Conservation (phyloP, 2,113 vertebrate genomes). For the Calypte anna region DNA sequence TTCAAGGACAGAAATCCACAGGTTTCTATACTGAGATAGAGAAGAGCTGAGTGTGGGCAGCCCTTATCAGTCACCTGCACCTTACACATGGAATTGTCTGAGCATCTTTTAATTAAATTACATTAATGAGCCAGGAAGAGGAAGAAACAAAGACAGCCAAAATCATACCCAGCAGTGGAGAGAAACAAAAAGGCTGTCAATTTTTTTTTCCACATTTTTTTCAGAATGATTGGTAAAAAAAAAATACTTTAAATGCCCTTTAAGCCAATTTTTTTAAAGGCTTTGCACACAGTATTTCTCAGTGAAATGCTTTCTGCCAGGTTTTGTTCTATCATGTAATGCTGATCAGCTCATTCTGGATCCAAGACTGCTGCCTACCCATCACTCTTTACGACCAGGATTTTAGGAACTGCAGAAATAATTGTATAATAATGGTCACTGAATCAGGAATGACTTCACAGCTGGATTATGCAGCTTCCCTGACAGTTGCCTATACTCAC, state of each 20-base stretch:
- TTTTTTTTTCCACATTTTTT: not conserved
- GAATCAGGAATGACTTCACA: constrained; percentile 30
- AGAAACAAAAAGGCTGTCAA: not conserved
- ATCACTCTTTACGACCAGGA: not conserved
- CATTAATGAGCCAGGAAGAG: not conserved
- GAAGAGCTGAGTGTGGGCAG: not conserved
- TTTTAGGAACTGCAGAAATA: constrained; percentile 1
- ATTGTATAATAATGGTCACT: not conserved
- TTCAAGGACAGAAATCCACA: constrained; percentile 23
- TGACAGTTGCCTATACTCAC: not conserved
- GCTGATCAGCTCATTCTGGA: not conserved
- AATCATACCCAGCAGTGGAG: not conserved
- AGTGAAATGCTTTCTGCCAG: not conserved
- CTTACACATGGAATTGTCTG: not conserved
- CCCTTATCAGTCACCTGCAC: not conserved
- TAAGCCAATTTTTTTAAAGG: not conserved
- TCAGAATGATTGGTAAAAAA: not conserved
- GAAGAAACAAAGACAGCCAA: not conserved
- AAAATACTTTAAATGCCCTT: not conserved
- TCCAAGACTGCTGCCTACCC: not conserved
- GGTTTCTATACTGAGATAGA: not conserved
- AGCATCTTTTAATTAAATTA: not conserved
- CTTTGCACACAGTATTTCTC: not conserved
- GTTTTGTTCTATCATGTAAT: not conserved
- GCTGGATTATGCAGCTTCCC: not conserved